Base-by-base conservation (phyloP, 1,140 invertebrate species). In the Mycetomoellerius zeteki region DNA sequence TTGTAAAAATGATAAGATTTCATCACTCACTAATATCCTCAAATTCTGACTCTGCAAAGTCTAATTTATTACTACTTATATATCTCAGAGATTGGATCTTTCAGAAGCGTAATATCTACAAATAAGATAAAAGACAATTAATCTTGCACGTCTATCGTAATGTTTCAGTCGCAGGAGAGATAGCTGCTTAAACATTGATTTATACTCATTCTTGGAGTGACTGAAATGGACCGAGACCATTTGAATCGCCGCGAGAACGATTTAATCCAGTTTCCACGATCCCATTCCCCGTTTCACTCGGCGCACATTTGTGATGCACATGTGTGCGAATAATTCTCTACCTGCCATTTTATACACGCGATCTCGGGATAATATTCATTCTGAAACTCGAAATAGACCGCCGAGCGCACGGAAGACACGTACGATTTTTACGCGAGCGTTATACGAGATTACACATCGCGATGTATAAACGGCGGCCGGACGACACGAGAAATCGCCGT, bases 191-290 rank as follows among this genome's bases (percentile, higher is more conserved):
- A 43, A 43, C 37, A 43, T 43, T 56, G 6, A 65, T 62, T 78
- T 27, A 33, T 24, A 24, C 8, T 37, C n/a, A 37, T 81, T 54
- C 24, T 27, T 24, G 14, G 4, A 65, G 12, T 12, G 37, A 64
- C 27, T 27, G 14, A 8, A 21, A 10, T 43, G 37, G 8, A 43
- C 37, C 10, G 10, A 43, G 8, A 12, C 24, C 0, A 2, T 50
- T 65, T 27, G 16, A 69, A 56, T 69, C 65, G 5, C 10, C 77
- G 64, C n/a, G 77, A 50, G 65, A 71, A 71, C n/a, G 30, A 71
- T n/a, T 54, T 71, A 81, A 81, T 81, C 14, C 30, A 56, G 8
- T 43, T 81, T 71, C 47, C 64, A 54, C 64, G 77, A 56, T 81
- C 64, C 64, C 8, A n/a, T 80, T 80, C n/a, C 76, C 24, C 27